These are phyloP conservation scores for Bubalus kerabau DNA, from an alignment of 2,113 vertebrate species.

Conservation along the genomic window DNA sequence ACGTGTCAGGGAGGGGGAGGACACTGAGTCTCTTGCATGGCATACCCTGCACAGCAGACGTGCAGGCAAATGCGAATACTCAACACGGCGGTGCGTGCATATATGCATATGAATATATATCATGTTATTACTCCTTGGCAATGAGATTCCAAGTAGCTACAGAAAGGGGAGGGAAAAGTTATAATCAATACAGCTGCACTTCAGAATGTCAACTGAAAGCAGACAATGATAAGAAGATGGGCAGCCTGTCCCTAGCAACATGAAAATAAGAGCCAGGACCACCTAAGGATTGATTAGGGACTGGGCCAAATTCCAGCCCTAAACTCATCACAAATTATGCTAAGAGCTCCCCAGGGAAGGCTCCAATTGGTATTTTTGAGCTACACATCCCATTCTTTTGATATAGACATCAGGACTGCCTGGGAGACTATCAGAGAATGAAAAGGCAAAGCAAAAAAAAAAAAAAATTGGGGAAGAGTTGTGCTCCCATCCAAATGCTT, in stretches of 20 bases:
- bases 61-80: constrained; percentile 44
- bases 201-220: constrained; percentile 64
- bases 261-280: constrained; percentile 47
- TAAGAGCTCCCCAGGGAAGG: constrained; percentile 37
- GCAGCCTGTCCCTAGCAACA: constrained; percentile 19
- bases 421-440: constrained; percentile 40
- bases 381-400: constrained; percentile 42
- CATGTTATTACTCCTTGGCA: constrained; percentile 49
- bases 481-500: constrained; percentile 70
- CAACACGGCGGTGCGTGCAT: constrained; percentile 43
- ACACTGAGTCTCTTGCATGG: background rate
- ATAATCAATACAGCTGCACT: constrained; percentile 60
- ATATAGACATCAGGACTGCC: constrained; percentile 60
- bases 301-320: constrained; percentile 61
- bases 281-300: constrained; percentile 63
- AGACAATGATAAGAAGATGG: constrained; percentile 14
- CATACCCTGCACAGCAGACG: constrained; percentile 47
- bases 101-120: constrained; percentile 58
- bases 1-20: background rate
- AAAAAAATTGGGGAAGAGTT: constrained; percentile 30
- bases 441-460: constrained; percentile 68
- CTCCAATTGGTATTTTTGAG: constrained; percentile 51
- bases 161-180: constrained; percentile 38
- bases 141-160: constrained; percentile 48
- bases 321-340: constrained; percentile 61